Percentiles rank a stretch among this genome's conserved stretches.
These are phyloP conservation scores for Uloborus plumipes DNA, from an alignment of 2,888 invertebrate genomes.

Conservation along the genomic window DNA sequence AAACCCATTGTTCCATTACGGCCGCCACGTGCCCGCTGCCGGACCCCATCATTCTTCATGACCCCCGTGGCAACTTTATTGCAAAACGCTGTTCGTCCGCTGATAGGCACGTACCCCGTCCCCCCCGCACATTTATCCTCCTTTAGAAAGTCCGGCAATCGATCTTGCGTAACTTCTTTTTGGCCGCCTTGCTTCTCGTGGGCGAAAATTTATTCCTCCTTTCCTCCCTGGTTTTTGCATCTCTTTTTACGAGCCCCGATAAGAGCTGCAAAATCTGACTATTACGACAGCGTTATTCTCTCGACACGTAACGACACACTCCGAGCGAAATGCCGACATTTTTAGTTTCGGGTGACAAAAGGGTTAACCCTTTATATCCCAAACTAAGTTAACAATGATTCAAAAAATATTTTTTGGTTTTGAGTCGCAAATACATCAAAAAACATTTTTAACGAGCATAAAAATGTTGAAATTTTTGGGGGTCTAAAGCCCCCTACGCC, in stretches of 20 bases:
- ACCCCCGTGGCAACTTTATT: conserved; percentile 63
- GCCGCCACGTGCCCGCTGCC: conserved; percentile 58
- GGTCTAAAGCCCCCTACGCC: no score
- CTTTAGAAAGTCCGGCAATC: conserved; percentile 59
- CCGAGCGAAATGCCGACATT: no score
- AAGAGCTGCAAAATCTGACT: conserved; percentile 48
- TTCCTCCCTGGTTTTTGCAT: conserved; percentile 45
- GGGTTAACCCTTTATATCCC: no score
- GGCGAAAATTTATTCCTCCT: conserved; percentile 46
- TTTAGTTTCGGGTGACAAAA: no score
- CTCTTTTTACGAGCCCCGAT: conserved; percentile 55
- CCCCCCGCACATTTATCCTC: conserved; percentile 54
- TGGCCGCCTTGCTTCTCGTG: conserved; percentile 13
- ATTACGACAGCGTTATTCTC: conserved; percentile 38
- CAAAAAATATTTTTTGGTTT: no score
- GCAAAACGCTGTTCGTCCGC: conserved; percentile 62
- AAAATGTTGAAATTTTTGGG: no score
- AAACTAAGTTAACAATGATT: no score
- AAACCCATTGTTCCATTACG: conserved; percentile 64
- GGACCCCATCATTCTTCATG: conserved; percentile 63
- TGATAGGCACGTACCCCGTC: conserved; percentile 58
- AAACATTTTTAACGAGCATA: no score
- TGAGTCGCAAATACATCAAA: no score
- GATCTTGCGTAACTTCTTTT: conserved; percentile 53
- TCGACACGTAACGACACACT: not conserved